phyloP scores from a whole-genome alignment of 2,797 vertebrate genomes.

The Oreonectes daqikongensis region DNA sequence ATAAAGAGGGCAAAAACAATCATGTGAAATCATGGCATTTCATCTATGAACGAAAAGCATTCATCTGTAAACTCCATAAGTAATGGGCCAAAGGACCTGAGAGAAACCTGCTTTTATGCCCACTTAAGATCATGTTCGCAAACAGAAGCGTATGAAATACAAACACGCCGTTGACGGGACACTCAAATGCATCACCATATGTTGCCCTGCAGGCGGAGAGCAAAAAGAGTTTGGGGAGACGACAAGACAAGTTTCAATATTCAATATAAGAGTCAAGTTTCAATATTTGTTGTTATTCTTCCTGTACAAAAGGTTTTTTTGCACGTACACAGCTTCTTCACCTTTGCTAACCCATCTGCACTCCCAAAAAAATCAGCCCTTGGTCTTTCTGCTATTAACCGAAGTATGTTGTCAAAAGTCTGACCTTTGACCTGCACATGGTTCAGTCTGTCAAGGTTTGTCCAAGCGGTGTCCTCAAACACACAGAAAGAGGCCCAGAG shows the following conservation, averaged over 20 bases:
- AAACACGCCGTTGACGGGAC: conserved; percentile 13
- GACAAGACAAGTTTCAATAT: not conserved
- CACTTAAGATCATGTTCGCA: conserved; percentile 35
- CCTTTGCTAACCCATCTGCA: conserved; percentile 10
- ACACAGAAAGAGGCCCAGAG: not conserved
- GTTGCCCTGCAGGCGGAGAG: conserved; percentile 19
- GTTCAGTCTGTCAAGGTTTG: not conserved
- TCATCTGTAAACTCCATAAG: conserved; percentile 38
- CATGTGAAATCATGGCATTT: conserved; percentile 35
- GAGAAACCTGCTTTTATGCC: conserved; percentile 28
- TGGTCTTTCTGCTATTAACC: not conserved
- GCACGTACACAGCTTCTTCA: conserved; percentile 10
- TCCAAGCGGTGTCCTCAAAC: not conserved
- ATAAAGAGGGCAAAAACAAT: conserved; percentile 4
- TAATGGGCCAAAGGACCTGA: conserved; percentile 15
- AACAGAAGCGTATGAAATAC: conserved; percentile 42
- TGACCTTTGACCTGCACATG: conserved; percentile 9
- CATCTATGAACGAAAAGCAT: conserved; percentile 39
- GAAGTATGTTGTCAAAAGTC: conserved; percentile 11
- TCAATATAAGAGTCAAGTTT: conserved; percentile 17
- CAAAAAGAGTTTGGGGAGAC: not conserved
- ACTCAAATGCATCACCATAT: conserved; percentile 2
- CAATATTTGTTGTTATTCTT: conserved; percentile 8
- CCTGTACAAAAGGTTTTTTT: conserved; percentile 5
- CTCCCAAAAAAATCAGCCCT: not conserved